These are phyloP conservation scores for Xerus rutilus DNA, from an alignment of 2,797 vertebrate species.

Conservation along the genomic window DNA sequence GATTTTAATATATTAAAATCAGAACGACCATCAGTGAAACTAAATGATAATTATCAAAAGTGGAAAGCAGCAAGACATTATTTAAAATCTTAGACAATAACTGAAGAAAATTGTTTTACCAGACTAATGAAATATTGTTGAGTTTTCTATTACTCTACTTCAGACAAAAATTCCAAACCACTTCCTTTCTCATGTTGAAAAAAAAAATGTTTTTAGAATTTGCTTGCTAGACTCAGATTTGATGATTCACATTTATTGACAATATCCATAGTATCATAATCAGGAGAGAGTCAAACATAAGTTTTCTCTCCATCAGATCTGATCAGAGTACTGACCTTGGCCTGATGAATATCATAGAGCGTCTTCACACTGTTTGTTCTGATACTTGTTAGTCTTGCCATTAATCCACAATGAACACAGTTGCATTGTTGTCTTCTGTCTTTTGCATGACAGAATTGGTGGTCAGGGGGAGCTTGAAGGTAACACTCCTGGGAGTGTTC, in stretches of 20 bases:
- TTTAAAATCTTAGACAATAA: background rate
- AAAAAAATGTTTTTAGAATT: background rate
- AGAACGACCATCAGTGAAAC: background rate
- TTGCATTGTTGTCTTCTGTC: background rate
- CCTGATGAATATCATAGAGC: background rate
- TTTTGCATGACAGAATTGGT: background rate
- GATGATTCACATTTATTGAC: background rate
- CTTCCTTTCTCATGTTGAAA: background rate
- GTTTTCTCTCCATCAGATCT: background rate
- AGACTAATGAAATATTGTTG: background rate
- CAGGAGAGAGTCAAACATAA: too few species aligned
- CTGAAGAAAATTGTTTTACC: background rate
- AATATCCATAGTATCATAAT: background rate
- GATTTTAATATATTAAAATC: constrained; percentile 40
- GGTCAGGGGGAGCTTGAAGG: too few species aligned
- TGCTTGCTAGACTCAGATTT: background rate
- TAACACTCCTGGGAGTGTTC: background rate
- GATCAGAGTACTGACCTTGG: too few species aligned
- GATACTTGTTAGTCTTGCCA: background rate
- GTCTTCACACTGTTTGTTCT: too few species aligned
- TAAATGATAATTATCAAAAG: background rate
- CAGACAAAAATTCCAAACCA: background rate
- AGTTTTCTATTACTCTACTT: background rate
- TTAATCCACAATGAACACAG: background rate
- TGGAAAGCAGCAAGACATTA: accelerated